A percentile compares a stretch with the other conserved stretches of the same genome.
phyloP scores from a whole-genome alignment of 2,113 vertebrate species.

The Sphaerodactylus townsendi region DNA sequence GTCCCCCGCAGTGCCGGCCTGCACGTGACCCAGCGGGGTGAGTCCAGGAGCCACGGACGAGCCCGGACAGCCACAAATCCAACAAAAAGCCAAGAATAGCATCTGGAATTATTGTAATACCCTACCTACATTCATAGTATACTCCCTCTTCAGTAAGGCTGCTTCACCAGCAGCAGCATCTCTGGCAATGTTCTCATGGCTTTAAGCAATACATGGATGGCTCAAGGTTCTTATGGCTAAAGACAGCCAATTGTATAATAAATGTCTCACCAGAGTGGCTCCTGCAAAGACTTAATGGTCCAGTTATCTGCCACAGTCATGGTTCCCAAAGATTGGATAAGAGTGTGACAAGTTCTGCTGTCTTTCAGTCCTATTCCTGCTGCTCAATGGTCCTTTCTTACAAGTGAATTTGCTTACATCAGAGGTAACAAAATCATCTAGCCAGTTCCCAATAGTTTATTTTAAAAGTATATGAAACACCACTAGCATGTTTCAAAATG shows the following conservation, averaged over 20 bases:
- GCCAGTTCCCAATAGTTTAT: background rate
- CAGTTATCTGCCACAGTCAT: background rate
- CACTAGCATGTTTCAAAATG: background rate
- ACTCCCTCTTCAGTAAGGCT: background rate
- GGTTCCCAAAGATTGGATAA: background rate
- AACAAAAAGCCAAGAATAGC: background rate
- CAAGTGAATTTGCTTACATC: background rate
- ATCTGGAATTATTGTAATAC: background rate
- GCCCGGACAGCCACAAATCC: too few relatives aligned
- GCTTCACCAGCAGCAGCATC: background rate
- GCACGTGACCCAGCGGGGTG: too few relatives aligned
- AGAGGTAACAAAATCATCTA: background rate
- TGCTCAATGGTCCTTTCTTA: background rate
- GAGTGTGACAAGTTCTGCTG: background rate
- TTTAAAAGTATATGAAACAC: background rate
- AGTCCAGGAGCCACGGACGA: too few relatives aligned
- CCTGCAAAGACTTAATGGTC: background rate
- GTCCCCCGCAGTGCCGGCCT: too few relatives aligned
- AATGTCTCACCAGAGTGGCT: background rate
- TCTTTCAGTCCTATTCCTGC: background rate
- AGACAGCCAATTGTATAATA: background rate
- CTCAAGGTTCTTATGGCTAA: background rate
- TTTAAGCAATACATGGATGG: too few relatives aligned
- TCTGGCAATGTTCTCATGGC: background rate
- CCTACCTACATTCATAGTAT: background rate